These are phyloP conservation scores for Nycticebus coucang DNA, from an alignment of 2,113 vertebrate species.

Conservation along the genomic window DNA sequence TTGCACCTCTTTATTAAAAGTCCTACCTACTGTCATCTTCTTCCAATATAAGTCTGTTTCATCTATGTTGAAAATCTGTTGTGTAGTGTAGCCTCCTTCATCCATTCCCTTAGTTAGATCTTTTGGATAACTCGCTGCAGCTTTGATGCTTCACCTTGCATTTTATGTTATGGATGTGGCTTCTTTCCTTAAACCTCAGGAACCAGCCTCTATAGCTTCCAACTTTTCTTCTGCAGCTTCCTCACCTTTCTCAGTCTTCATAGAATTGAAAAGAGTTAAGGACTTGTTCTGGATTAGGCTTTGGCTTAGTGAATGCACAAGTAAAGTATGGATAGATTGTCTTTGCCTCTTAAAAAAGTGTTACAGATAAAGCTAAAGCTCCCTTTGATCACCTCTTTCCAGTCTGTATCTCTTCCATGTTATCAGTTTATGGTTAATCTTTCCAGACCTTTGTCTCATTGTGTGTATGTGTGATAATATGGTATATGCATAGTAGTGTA, in stretches of 20 bases:
- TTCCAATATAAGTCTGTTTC: too few species aligned
- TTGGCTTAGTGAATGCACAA: neutral
- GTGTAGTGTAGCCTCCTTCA: too few species aligned
- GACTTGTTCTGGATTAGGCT: neutral
- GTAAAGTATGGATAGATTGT: neutral
- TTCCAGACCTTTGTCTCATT: neutral
- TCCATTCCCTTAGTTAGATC: too few species aligned
- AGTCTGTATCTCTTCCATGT: neutral
- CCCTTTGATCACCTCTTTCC: neutral
- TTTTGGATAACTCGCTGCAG: too few species aligned
- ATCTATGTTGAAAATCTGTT: too few species aligned
- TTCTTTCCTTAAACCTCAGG: neutral
- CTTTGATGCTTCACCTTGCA: neutral
- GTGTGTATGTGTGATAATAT: neutral
- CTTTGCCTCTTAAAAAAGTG: neutral
- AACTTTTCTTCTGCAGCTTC: neutral
- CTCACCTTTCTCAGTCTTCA: neutral
- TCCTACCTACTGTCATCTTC: too few species aligned
- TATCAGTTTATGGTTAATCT: neutral
- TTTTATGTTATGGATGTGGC: neutral
- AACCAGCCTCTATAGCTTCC: neutral
- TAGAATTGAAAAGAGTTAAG: neutral
- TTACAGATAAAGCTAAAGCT: neutral
- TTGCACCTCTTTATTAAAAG: too few species aligned
- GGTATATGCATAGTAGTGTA: neutral